Evolutionary conservation across 1,140 invertebrate species (phyloP), one percentile per base, ranked within the genome.

Genomic region (Drosophila trapezifrons): DNA sequence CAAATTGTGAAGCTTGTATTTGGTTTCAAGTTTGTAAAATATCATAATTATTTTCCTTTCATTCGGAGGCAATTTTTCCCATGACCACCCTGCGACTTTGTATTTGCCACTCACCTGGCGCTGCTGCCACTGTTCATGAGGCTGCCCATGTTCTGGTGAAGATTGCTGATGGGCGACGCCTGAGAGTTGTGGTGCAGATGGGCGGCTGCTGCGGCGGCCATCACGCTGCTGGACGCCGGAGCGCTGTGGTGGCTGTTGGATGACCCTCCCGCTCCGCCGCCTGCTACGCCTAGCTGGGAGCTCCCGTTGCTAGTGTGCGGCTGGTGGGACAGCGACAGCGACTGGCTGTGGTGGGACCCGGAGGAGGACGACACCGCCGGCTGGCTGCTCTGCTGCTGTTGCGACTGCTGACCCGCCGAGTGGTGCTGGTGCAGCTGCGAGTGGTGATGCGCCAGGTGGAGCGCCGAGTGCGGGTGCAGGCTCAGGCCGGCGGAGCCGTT

Each of bases 51-150:
- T 27, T 27, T 27, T 7, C 4, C 7, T 7, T 2, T 29, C 10
- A 9, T 10, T 29, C 8, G 1, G 29, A 29, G 29, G 2, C 8
- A 29, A 10, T 29, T 2, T 2, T 29, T 7, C 4, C 27, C 27
- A 7, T 27, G 27, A 27, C 0, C 5, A 27, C 4, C 27, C 27
- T 7, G 1, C 5, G 29, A 2, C 10, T 17, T 49, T 4, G 27
- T 25, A 6, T 37, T 17, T 10, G 40, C 9, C 10, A 38, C 66
- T 64, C 20, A 92, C 91, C 91, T 92, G 70, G 91, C 91, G 46
- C 91, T 92, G 59, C 80, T 92, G 51, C 91, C 91, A 27, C 85
- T 90, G 80, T 92, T 92, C 91, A 92, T 92, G 20, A 92, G 80
- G 29, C 81, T 91, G 59, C 91, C 91, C 91, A 92, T 92, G 13